These are phyloP conservation scores for Trachymyrmex cornetzi DNA, from an alignment of 1,140 invertebrate species.

Conservation along the genomic window DNA sequence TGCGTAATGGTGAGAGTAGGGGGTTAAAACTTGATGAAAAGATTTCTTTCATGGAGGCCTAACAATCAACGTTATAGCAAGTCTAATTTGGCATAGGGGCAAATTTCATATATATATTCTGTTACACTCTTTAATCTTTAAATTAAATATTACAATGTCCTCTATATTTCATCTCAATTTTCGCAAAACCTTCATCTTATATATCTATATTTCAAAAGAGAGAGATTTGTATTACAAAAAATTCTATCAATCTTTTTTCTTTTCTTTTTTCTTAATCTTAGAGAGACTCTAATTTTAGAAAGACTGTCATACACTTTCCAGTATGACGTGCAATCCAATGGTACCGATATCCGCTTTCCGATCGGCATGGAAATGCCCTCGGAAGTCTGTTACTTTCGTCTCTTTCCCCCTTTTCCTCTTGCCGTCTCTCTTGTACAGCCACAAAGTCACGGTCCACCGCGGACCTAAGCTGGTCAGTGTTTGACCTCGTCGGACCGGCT, in stretches of 20 bases:
- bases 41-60: no score
- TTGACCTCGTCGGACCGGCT: slow-evolving; percentile 49
- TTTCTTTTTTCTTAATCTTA: slow-evolving; percentile 25
- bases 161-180: neutral
- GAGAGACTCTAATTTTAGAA: slow-evolving; percentile 22
- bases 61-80: no score
- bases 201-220: neutral
- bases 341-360: slow-evolving; percentile 45
- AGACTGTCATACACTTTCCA: neutral
- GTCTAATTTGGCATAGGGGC: no score
- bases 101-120: no score
- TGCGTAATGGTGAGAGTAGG: no score
- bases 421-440: neutral
- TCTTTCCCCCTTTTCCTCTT: slow-evolving; percentile 12
- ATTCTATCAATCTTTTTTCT: neutral
- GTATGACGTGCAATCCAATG: slow-evolving; percentile 39
- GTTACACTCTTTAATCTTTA: neutral
- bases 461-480: slow-evolving; percentile 66
- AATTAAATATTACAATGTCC: neutral
- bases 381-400: slow-evolving; percentile 27
- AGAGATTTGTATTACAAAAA: neutral
- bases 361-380: slow-evolving; percentile 39
- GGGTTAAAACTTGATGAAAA: no score
- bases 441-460: slow-evolving; percentile 54
- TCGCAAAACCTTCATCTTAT: neutral